Conservation (phyloP, 2,797 vertebrate genomes). For the Ara ararauna region DNA sequence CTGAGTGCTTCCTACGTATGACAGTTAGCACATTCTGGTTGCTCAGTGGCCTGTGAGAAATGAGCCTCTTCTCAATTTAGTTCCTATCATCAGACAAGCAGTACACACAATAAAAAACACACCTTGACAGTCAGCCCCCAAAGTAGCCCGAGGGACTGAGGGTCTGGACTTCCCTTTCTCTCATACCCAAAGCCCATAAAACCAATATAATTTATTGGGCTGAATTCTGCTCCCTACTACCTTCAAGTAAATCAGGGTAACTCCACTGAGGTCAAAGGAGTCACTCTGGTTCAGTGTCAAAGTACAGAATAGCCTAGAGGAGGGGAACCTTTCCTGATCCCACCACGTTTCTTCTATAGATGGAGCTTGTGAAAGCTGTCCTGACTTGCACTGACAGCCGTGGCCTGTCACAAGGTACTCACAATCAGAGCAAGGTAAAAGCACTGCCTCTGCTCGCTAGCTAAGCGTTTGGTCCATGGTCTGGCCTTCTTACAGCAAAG, state of each 20-base stretch:
- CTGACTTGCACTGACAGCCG: accelerated
- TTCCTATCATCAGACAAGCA: conserved; percentile 67
- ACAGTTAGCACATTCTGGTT: conserved; percentile 73
- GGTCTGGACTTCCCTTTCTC: conserved; percentile 48
- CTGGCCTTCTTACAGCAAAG: neutral
- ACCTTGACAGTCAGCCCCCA: conserved; percentile 59
- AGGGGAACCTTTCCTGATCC: neutral
- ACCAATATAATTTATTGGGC: neutral
- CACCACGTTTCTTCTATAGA: neutral
- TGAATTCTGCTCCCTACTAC: neutral
- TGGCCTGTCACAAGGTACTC: neutral
- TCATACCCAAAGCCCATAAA: neutral
- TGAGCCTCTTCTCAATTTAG: conserved; percentile 73
- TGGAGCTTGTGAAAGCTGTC: neutral
- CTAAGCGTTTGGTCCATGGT: neutral
- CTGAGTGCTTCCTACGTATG: conserved; percentile 68
- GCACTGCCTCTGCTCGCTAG: neutral
- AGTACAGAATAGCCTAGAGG: neutral
- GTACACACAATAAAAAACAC: conserved; percentile 66
- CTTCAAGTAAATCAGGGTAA: conserved; percentile 4
- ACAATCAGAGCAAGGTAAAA: neutral
- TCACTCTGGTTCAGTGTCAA: conserved; percentile 43
- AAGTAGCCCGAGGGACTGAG: conserved; percentile 58
- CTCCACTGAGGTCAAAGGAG: neutral
- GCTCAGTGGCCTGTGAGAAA: conserved; percentile 71